Base-by-base conservation (phyloP, 1,140 invertebrate genomes). In the Drosophila busckii region DNA sequence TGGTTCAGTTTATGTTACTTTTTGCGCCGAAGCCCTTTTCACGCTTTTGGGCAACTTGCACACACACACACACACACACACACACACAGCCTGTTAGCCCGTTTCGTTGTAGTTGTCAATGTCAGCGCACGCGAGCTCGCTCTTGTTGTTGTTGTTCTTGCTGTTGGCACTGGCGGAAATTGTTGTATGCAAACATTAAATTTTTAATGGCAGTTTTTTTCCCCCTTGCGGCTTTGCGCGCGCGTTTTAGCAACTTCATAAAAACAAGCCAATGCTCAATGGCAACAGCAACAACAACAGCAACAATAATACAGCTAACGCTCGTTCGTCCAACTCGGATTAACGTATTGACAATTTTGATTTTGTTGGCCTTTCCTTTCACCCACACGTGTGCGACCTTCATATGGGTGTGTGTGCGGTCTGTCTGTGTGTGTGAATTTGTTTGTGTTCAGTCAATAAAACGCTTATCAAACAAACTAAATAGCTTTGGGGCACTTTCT, bases 141-240 rank as follows among this genome's bases (percentile, higher is more conserved):
- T 45, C 28, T 35, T 22, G 26, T 37, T 50, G 42, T 32, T 25
- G 37, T 16, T 22, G 22, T 26, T 41, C 32, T 28, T 53, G 62
- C 42, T 60, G 34, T 50, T 26, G 35, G 68, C 70, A 69, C n/a
- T n/a, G n/a, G n/a, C n/a, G 52, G 64, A 73, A 80, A 80, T 78
- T 71, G 63, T 80, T 80, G 73, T 61, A 64, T 68, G 68, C 73
- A 73, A 78, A 78, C 73, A 78, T 80, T 71, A 73, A 64, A 78
- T 69, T 78, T 68, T 80, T 70, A 80, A 78, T 68, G 60, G 58
- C 52, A 60, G 40, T 68, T 53, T 44, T 49, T 46, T 25, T 22
- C 19, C 7, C 10, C 13, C 22, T 41, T 8, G 26, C 26, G 26
- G 34, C 19, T 35, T 37, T 53, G 19, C 12, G 19, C 66, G 42